Base-by-base conservation (phyloP, 1,140 invertebrate species). In the Drosophila dunni region DNA sequence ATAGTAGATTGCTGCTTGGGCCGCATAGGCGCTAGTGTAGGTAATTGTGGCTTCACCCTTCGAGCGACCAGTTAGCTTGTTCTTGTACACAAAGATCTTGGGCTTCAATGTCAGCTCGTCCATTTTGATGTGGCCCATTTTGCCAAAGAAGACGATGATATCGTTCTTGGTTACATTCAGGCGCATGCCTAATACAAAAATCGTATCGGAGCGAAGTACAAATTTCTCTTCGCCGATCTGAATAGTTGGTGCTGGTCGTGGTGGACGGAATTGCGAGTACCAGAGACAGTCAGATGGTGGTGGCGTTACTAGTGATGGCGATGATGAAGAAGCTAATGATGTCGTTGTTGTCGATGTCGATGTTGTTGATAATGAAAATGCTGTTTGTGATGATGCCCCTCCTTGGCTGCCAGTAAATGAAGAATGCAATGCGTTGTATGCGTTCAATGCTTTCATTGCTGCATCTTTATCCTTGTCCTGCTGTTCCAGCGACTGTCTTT, bases 41-140 rank as follows among this genome's bases (percentile, higher is more conserved):
- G 81, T 89, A 2, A 89, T 78, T 24, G 84, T 89, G 10, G 85
- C 85, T 51, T 90, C 71, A 7, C 84, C 84, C 46, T 78, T 90
- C 1, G 85, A 89, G 3, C 71, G 70, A 4, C 78, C 75, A 0
- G 84, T 84, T n/a, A 68, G 33, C 65, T 76, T 89, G 20, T 89
- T 84, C n/a, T 89, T 89, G 46, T 89, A 89, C 10, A 89, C 84
- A 36, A 90, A 89, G 11, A 89, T 89, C 58, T 71, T 84, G 0
- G 84, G 85, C 48, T 76, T 89, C 34, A 61, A 53, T 9, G 61
- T 68, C 1, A 36, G 7, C 5, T 84, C 74, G 29, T 89, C 71
- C 15, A 69, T 40, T 38, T 81, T 60, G 57, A 89, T 79, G 1
- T 65, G 46, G 1, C 84, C 84, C 50, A 81, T 40, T 6, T 70